A percentile compares a stretch with the other conserved stretches of the same genome.
These are phyloP conservation scores for Aphelenchoides fujianensis DNA, from an alignment of 1,140 invertebrate genomes.

Conservation along the genomic window DNA sequence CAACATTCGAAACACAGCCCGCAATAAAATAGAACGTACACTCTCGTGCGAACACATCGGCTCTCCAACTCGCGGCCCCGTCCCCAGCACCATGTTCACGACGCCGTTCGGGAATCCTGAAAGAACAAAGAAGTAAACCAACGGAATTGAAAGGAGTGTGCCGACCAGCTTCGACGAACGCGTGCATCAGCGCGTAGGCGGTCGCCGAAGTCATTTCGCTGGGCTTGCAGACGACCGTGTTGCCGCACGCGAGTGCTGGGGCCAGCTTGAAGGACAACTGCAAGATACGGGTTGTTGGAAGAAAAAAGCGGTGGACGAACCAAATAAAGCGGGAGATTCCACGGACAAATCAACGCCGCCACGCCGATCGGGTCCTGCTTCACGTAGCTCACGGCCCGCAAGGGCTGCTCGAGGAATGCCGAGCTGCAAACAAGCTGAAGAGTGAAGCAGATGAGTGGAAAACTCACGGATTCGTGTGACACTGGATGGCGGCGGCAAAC, in stretches of 20 bases:
- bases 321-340: conserved; percentile 70
- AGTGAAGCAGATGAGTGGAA: not conserved
- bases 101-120: conserved; percentile 68
- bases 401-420: conserved; percentile 60
- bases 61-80: conserved; percentile 66
- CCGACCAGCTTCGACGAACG: conserved; percentile 66
- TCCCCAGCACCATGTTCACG: conserved; percentile 69
- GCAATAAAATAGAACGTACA: conserved; percentile 50
- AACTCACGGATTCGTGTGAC: conserved; percentile 64
- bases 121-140: conserved; percentile 15
- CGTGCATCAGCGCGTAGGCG: conserved; percentile 66
- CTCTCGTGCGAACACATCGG: conserved; percentile 66
- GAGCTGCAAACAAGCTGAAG: conserved; percentile 50
- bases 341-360: conserved; percentile 68
- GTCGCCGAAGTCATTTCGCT: conserved; percentile 70
- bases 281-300: conserved; percentile 9
- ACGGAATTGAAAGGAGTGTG: not conserved
- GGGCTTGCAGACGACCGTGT: conserved; percentile 69
- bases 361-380: conserved; percentile 67
- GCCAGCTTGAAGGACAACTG: conserved; percentile 66
- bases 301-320: conserved; percentile 65
- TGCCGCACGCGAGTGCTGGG: conserved; percentile 68
- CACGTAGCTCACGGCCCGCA: conserved; percentile 66
- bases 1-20: too few species aligned
- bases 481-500: conserved; percentile 66